Evolutionary conservation across 2,888 invertebrate genomes (phyloP).

Genomic region (Netelia melanura): DNA sequence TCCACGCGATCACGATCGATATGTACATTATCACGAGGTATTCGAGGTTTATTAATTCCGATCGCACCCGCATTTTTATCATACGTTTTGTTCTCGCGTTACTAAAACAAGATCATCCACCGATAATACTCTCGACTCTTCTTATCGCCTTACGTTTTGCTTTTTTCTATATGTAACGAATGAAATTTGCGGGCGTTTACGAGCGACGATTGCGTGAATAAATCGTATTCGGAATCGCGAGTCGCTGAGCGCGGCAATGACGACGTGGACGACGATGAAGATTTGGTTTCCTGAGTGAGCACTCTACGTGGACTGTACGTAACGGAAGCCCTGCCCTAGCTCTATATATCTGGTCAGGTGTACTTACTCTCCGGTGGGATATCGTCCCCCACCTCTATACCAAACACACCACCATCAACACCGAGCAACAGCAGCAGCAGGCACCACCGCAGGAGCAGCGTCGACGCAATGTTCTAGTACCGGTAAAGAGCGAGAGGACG

Average conservation of each 20-base stretch:
- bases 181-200: conserved; percentile 18
- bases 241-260: conserved; percentile 29
- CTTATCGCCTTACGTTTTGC: conserved; percentile 46
- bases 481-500: conserved; percentile 59
- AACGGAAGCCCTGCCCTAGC: conserved; percentile 85
- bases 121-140: not conserved
- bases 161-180: conserved; percentile 3
- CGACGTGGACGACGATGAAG: conserved; percentile 53
- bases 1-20: conserved; percentile 52
- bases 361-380: conserved; percentile 82
- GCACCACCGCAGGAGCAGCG: conserved; percentile 54
- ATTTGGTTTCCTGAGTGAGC: conserved; percentile 74
- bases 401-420: conserved; percentile 53
- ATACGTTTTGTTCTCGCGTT: not conserved
- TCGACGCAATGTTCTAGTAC: conserved; percentile 58
- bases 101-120: not conserved
- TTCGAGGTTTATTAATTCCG: conserved; percentile 16
- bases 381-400: conserved; percentile 77
- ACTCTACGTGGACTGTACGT: conserved; percentile 85
- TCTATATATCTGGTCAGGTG: conserved; percentile 85
- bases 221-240: conserved; percentile 17
- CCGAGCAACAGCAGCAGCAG: conserved; percentile 30
- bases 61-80: conserved; percentile 6
- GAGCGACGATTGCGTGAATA: conserved; percentile 12
- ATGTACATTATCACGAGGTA: not conserved